A percentile compares a stretch with the other conserved stretches of the same genome.
Conservation (phyloP, 2,888 invertebrate species). For the Herminia tarsipennalis region DNA sequence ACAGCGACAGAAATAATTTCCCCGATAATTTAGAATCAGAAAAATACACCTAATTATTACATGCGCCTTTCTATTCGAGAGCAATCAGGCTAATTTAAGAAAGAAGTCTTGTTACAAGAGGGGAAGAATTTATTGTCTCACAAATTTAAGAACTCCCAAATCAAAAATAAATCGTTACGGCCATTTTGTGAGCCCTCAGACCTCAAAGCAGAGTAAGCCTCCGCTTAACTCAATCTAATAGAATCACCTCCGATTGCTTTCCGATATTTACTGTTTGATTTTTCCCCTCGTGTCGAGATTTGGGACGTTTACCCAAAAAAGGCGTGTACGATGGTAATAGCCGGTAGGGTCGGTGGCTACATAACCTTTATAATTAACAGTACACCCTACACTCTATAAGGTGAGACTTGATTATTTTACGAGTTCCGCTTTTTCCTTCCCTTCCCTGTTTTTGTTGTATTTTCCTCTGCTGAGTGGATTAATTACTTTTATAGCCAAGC, state of each 20-base stretch:
- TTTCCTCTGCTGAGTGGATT: constrained; percentile 36
- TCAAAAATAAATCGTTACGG: constrained; percentile 51
- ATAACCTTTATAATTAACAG: constrained; percentile 79
- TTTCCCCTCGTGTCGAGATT: constrained; percentile 79
- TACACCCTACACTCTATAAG: constrained; percentile 43
- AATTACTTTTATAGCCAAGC: constrained; percentile 38
- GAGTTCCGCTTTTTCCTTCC: constrained; percentile 44
- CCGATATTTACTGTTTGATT: constrained; percentile 84
- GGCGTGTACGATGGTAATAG: constrained; percentile 77
- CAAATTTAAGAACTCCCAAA: constrained; percentile 26
- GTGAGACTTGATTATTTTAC: constrained; percentile 53
- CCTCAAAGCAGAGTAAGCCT: constrained; percentile 64
- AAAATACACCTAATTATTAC: too few species aligned
- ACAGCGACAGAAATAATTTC: too few species aligned
- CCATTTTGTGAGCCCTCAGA: constrained; percentile 55
- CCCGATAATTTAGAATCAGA: too few species aligned
- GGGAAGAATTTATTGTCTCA: constrained; percentile 1
- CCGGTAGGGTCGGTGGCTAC: constrained; percentile 68
- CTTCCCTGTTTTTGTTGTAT: constrained; percentile 29
- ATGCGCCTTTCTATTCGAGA: too few species aligned
- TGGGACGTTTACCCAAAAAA: constrained; percentile 75
- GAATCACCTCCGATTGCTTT: constrained; percentile 82
- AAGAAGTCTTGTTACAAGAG: neutral
- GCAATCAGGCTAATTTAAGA: too few species aligned
- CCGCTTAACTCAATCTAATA: constrained; percentile 79